A percentile compares a stretch with the other conserved stretches of the same genome.
phyloP scores from a whole-genome alignment of 1,140 invertebrate species.

The Paracyclopina nana region DNA sequence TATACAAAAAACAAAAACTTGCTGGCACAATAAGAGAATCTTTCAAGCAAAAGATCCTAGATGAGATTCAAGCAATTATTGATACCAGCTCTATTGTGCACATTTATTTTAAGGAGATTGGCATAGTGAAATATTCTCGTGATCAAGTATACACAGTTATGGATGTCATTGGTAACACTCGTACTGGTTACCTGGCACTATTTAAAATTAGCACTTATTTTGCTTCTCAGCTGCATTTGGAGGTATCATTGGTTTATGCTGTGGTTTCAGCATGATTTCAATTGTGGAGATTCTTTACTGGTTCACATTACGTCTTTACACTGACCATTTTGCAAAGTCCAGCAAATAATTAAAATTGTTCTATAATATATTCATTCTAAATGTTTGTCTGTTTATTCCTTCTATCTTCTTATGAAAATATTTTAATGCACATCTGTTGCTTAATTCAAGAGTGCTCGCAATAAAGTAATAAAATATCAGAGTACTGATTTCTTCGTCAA shows the following conservation, averaged over 20 bases:
- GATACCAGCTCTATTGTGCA: not conserved
- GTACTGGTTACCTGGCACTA: no score
- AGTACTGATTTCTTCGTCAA: no score
- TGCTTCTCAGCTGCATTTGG: not conserved
- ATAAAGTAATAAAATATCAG: no score
- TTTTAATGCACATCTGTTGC: no score
- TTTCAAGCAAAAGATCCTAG: not conserved
- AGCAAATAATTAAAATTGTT: no score
- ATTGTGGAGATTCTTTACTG: not conserved
- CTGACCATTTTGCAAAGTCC: no score
- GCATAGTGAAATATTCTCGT: not conserved
- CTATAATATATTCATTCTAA: no score
- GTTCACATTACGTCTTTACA: not conserved
- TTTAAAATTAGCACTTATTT: no score
- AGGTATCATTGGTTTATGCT: not conserved
- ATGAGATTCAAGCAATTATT: not conserved
- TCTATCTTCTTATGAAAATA: no score
- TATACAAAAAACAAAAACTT: no score
- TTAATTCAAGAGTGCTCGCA: no score
- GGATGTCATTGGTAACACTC: not conserved
- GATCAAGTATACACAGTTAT: not conserved
- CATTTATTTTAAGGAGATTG: constrained; percentile 1
- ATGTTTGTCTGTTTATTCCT: no score
- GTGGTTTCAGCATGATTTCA: not conserved
- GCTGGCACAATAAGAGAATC: not conserved